phyloP scores from a whole-genome alignment of 2,797 vertebrate genomes.

The Sternarchorhynchus goeldii region DNA sequence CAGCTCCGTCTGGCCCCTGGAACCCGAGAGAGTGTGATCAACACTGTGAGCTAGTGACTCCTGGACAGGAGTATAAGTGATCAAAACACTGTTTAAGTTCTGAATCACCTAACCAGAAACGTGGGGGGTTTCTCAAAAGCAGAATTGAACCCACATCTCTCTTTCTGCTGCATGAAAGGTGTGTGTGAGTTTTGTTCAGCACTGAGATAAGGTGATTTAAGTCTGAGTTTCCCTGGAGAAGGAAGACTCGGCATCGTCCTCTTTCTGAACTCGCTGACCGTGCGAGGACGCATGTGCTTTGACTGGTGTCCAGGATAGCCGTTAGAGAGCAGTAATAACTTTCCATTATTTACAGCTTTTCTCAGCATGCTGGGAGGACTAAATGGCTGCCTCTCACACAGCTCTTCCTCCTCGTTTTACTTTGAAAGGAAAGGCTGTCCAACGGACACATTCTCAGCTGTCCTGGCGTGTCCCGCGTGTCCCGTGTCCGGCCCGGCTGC shows the following conservation, averaged over 20 bases:
- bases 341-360: slow-evolving; percentile 22
- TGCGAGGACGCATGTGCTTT: slow-evolving; percentile 60
- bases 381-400: slow-evolving; percentile 33
- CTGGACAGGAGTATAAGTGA: not conserved
- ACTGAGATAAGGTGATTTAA: slow-evolving; percentile 40
- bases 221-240: slow-evolving; percentile 59
- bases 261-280: slow-evolving; percentile 41
- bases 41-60: not conserved
- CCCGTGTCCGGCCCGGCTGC: slow-evolving; percentile 2
- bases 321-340: slow-evolving; percentile 7
- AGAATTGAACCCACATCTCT: not conserved
- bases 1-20: not conserved
- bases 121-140: not conserved
- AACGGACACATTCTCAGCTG: slow-evolving; percentile 45
- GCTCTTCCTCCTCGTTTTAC: slow-evolving; percentile 49
- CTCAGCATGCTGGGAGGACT: slow-evolving; percentile 14
- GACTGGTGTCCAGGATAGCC: slow-evolving; percentile 33
- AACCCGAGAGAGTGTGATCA: not conserved
- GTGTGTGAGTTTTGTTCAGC: not conserved
- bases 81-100: too few species aligned
- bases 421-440: slow-evolving; percentile 46
- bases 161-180: not conserved
- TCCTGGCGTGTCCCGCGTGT: slow-evolving; percentile 21
- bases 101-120: too few species aligned
- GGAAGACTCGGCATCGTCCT: slow-evolving; percentile 51